phyloP scores from a whole-genome alignment of 2,113 vertebrate species.

The Salvelinus namaycush region DNA sequence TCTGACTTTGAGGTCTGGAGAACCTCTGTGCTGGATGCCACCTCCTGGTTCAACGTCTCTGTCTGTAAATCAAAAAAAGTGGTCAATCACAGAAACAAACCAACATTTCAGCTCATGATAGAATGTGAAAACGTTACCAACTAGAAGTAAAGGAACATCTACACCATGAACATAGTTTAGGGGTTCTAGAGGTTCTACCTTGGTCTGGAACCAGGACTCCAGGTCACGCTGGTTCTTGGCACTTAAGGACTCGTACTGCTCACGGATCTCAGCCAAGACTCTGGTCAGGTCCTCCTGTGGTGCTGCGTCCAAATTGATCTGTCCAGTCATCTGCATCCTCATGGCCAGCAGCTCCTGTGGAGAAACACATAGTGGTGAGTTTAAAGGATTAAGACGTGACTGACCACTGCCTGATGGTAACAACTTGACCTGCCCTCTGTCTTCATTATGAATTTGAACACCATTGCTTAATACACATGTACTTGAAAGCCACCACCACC shows the following conservation, averaged over 20 bases:
- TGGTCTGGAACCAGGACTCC: constrained; percentile 70
- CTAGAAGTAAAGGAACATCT: not conserved
- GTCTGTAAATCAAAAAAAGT: constrained; percentile 59
- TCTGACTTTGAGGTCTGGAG: constrained; percentile 77
- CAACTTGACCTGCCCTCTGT: no score
- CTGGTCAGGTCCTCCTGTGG: constrained; percentile 60
- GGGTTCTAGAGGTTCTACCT: constrained; percentile 52
- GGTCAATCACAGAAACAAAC: not conserved
- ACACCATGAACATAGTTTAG: not conserved
- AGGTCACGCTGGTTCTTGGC: constrained; percentile 79
- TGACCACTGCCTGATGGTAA: no score
- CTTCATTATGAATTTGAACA: not conserved
- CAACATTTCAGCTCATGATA: not conserved
- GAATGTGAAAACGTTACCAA: not conserved
- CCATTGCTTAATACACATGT: not conserved
- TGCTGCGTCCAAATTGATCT: constrained; percentile 74
- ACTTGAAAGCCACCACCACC: not conserved
- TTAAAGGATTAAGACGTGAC: no score
- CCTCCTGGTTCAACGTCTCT: constrained; percentile 78
- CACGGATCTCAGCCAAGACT: constrained; percentile 74
- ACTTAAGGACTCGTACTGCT: constrained; percentile 79
- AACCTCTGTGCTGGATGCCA: constrained; percentile 68
- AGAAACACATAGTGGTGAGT: no score
- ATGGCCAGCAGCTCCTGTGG: constrained; percentile 65
- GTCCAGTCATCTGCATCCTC: constrained; percentile 67